These are phyloP conservation scores for Xiphorhynchus elegans DNA, from an alignment of 2,113 vertebrate genomes.

Conservation along the genomic window DNA sequence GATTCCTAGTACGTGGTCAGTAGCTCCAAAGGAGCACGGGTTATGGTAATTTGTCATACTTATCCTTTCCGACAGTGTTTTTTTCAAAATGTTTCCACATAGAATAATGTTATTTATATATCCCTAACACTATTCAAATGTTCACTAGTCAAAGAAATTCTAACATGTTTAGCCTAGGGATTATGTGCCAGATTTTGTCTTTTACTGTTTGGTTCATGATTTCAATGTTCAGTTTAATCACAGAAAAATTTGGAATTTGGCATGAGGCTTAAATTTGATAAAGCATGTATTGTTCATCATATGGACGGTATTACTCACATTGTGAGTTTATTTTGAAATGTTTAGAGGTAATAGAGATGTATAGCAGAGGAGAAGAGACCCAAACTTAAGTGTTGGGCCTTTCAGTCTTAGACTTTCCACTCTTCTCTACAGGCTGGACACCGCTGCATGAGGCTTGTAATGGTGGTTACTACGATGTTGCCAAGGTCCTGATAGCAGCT, in stretches of 20 bases:
- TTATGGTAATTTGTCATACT: background rate
- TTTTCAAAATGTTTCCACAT: background rate
- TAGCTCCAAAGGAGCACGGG: background rate
- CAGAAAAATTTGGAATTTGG: background rate
- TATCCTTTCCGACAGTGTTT: background rate
- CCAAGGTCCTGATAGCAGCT: constrained; percentile 93
- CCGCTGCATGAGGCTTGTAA: constrained; percentile 98
- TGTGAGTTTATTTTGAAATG: background rate
- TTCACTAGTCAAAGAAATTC: background rate
- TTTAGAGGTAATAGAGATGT: background rate
- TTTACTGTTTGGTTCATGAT: background rate
- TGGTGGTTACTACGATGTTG: constrained; percentile 95
- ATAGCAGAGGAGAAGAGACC: background rate
- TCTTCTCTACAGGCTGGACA: constrained; percentile 87
- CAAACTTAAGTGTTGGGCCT: background rate
- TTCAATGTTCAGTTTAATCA: background rate
- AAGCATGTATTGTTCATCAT: background rate
- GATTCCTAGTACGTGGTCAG: background rate
- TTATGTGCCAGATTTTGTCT: background rate
- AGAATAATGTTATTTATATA: background rate
- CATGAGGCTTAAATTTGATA: background rate
- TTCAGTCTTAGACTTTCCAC: background rate
- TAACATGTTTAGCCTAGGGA: background rate
- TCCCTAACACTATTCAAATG: background rate
- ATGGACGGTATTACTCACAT: background rate